Conservation (phyloP, 2,888 invertebrate genomes). For the Ditula angustiorana region DNA sequence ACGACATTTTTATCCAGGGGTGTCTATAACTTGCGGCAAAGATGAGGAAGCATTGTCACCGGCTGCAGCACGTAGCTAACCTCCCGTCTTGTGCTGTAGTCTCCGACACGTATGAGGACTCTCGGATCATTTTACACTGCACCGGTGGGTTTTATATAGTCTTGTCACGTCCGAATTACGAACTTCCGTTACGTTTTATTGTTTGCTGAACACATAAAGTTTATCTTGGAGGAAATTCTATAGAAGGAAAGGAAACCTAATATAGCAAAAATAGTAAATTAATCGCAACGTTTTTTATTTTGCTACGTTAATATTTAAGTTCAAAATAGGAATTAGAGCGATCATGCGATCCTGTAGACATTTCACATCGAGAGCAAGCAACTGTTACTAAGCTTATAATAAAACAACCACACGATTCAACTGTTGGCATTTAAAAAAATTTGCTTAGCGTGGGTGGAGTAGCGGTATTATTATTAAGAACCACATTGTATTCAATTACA, state of each 20-base stretch:
- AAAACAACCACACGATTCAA: slow-evolving; percentile 13
- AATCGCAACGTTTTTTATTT: no score
- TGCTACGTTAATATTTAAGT: not conserved
- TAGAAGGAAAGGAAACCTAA: not conserved
- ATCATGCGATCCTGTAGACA: slow-evolving; percentile 11
- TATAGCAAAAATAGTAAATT: not conserved
- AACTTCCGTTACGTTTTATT: not conserved
- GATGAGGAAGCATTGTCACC: not conserved
- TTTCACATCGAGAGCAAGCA: slow-evolving; percentile 16
- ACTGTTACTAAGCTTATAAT: slow-evolving; percentile 13
- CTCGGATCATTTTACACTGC: not conserved
- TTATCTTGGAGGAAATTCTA: not conserved
- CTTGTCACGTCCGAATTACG: not conserved
- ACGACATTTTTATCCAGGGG: not conserved
- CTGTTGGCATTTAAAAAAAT: slow-evolving; percentile 25
- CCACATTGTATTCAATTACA: slow-evolving; percentile 19
- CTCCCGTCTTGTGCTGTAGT: not conserved
- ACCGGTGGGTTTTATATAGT: not conserved
- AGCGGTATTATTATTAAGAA: slow-evolving; percentile 19
- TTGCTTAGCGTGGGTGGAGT: slow-evolving; percentile 18
- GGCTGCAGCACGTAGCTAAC: not conserved
- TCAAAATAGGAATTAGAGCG: no score
- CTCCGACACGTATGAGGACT: not conserved
- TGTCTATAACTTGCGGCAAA: not conserved
- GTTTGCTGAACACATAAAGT: not conserved